Percentiles rank a stretch among this genome's conserved stretches.
These are phyloP conservation scores for Cephus cinctus DNA, from an alignment of 1,140 invertebrate species.

Conservation along the genomic window DNA sequence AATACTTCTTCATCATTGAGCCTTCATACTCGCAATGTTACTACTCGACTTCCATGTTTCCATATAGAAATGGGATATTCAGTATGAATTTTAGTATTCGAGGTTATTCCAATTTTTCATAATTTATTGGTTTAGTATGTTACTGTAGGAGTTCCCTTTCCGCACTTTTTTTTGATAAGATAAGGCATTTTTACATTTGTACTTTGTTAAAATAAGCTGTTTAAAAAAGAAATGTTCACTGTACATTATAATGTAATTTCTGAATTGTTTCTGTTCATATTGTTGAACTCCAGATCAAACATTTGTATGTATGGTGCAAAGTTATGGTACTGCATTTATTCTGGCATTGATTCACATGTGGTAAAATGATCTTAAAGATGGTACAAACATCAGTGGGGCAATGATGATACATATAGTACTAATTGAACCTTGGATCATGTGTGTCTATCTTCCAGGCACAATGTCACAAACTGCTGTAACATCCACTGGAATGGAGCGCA, in stretches of 20 bases:
- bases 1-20: not conserved
- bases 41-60: not conserved
- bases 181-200: too few species aligned
- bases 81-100: too few species aligned
- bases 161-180: too few species aligned
- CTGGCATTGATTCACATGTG: not conserved
- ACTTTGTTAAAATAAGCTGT: too few species aligned
- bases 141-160: too few species aligned
- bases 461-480: constrained; percentile 44
- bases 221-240: too few species aligned
- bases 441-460: constrained; percentile 4
- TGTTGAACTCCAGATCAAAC: not conserved
- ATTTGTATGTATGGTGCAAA: not conserved
- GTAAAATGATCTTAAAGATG: not conserved
- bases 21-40: not conserved
- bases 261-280: too few species aligned
- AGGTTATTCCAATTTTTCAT: too few species aligned
- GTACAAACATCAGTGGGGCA: not conserved
- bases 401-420: too few species aligned
- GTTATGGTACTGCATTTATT: not conserved
- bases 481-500: constrained; percentile 62
- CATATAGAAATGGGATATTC: too few species aligned
- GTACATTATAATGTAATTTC: too few species aligned
- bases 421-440: not conserved
- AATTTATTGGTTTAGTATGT: too few species aligned